Conservation (phyloP, 2,797 vertebrate species). For the Cyprinodon diabolis region DNA sequence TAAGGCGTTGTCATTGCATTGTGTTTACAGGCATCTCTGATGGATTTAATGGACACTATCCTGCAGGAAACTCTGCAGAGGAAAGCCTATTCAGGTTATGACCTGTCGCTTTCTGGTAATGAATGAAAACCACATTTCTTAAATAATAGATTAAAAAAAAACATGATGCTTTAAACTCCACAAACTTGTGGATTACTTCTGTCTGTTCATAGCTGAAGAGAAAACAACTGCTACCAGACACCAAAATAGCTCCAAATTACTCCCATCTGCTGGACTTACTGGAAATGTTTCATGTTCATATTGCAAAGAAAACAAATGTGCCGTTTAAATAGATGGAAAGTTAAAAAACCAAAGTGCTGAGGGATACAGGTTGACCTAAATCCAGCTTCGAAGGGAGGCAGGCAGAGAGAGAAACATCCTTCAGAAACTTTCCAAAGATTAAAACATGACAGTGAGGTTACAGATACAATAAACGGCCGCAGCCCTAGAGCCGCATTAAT, state of each 20-base stretch:
- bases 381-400: not conserved
- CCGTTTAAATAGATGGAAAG: no score
- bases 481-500: not conserved
- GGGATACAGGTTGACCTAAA: not conserved
- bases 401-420: not conserved
- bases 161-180: not conserved
- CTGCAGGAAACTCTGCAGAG: not conserved
- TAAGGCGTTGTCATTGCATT: not conserved
- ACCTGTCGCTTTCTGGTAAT: not conserved
- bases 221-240: not conserved
- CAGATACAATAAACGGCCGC: constrained; percentile 14
- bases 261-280: not conserved
- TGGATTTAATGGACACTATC: not conserved
- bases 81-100: not conserved
- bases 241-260: not conserved
- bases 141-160: not conserved
- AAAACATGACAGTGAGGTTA: not conserved
- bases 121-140: not conserved
- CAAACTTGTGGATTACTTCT: not conserved
- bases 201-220: not conserved
- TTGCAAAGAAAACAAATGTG: not conserved
- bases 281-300: not conserved
- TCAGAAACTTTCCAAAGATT: constrained; percentile 8
- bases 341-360: not conserved
- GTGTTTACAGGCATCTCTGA: not conserved